phyloP scores from a whole-genome alignment of 2,797 vertebrate genomes.

The Coccyzus lansbergi region DNA sequence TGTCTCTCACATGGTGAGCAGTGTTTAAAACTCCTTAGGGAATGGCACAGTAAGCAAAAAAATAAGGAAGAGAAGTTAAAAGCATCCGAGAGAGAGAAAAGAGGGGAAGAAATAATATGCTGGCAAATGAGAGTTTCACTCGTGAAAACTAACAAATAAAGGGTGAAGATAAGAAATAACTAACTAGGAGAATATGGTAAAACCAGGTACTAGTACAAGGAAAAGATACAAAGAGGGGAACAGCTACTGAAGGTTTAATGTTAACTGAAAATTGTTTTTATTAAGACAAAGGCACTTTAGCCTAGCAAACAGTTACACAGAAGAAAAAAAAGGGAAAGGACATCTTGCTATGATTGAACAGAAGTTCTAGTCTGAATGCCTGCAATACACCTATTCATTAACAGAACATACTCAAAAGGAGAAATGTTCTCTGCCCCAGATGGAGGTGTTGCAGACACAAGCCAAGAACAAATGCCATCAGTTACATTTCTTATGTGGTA shows the following conservation, averaged over 20 bases:
- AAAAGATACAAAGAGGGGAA: background rate
- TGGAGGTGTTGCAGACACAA: background rate
- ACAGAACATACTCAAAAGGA: background rate
- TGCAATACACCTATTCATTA: background rate
- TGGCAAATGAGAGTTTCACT: background rate
- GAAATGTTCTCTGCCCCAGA: background rate
- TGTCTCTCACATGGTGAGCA: background rate
- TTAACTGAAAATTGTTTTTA: constrained; percentile 1
- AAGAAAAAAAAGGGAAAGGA: background rate
- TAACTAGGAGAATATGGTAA: background rate
- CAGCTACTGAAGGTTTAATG: background rate
- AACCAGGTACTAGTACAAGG: background rate
- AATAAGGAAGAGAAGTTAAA: background rate
- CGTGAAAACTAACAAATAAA: background rate
- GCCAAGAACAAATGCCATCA: background rate
- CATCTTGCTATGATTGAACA: background rate
- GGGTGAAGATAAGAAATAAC: background rate
- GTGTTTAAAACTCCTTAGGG: background rate
- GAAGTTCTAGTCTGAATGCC: background rate
- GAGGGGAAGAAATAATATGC: background rate
- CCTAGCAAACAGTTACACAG: background rate
- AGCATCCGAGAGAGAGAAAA: accelerated
- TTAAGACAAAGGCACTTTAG: background rate
- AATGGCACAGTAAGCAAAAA: background rate
- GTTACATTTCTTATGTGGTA: background rate